A percentile compares a stretch with the other conserved stretches of the same genome.
Conservation (phyloP, 2,113 vertebrate species). For the Lagopus muta region DNA sequence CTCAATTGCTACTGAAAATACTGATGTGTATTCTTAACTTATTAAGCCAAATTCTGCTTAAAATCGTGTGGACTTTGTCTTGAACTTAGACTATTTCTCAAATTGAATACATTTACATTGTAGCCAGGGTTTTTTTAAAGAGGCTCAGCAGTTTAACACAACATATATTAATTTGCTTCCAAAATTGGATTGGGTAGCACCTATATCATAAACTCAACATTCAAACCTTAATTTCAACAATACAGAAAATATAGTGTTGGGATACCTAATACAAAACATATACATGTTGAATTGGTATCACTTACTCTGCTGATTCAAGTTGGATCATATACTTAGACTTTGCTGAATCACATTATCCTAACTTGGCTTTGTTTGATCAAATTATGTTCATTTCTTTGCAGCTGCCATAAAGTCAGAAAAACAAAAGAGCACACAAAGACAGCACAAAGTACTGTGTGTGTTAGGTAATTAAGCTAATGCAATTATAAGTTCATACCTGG, state of each 20-base stretch:
- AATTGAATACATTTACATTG: not conserved
- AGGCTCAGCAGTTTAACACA: not conserved
- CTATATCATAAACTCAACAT: not conserved
- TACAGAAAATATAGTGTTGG: not conserved
- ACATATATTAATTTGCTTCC: not conserved
- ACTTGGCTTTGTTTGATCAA: not conserved
- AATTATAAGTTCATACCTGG: not conserved
- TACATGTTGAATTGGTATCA: not conserved
- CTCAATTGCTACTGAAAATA: not conserved
- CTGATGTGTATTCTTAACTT: not conserved
- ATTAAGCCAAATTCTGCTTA: not conserved
- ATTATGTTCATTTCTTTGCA: not conserved
- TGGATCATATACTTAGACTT: not conserved
- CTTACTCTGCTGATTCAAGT: not conserved
- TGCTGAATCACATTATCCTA: not conserved
- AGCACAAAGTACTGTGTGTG: not conserved
- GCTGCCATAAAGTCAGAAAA: not conserved
- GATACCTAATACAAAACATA: not conserved
- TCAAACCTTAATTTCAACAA: not conserved
- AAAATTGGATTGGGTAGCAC: not conserved
- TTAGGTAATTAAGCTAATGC: constrained; percentile 11
- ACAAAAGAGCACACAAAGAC: not conserved
- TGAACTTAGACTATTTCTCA: not conserved
- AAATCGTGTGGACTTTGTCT: not conserved
- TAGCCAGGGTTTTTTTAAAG: not conserved